Evolutionary conservation across 2,113 vertebrate genomes (phyloP).

Genomic region (Narcine bancroftii): DNA sequence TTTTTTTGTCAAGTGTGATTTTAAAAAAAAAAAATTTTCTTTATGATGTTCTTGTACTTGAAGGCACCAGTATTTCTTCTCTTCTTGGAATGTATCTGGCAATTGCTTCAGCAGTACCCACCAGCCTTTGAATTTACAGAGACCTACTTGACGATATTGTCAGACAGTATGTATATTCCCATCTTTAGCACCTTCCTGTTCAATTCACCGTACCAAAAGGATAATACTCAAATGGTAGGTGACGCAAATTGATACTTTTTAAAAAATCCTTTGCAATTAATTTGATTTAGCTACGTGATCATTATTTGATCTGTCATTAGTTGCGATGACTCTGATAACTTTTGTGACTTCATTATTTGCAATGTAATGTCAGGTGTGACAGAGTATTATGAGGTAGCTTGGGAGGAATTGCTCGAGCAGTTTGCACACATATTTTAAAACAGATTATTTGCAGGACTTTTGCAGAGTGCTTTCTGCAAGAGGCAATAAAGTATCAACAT

Average conservation of each 20-base stretch:
- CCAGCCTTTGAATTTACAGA: constrained; percentile 78
- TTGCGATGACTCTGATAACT: background rate
- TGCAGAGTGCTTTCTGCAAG: too few relatives aligned
- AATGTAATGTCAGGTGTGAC: background rate
- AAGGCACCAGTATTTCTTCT: constrained; percentile 74
- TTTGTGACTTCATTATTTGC: background rate
- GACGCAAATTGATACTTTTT: background rate
- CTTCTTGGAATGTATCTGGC: constrained; percentile 79
- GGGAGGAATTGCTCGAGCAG: too few relatives aligned
- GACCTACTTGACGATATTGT: constrained; percentile 79
- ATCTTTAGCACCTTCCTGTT: constrained; percentile 84
- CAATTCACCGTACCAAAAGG: constrained; percentile 68
- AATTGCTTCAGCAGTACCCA: constrained; percentile 68
- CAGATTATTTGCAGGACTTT: too few relatives aligned
- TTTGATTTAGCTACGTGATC: background rate
- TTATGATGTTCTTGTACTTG: background rate
- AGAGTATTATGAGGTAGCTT: too few relatives aligned
- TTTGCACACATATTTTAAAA: too few relatives aligned
- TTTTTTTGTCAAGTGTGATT: background rate
- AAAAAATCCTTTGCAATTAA: background rate
- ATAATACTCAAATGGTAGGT: constrained; percentile 54
- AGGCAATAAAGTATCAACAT: too few relatives aligned
- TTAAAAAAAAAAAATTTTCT: background rate
- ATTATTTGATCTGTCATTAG: background rate
- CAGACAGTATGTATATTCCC: constrained; percentile 73